Conservation (phyloP, 1,140 invertebrate genomes). For the Diorhabda elongata region DNA sequence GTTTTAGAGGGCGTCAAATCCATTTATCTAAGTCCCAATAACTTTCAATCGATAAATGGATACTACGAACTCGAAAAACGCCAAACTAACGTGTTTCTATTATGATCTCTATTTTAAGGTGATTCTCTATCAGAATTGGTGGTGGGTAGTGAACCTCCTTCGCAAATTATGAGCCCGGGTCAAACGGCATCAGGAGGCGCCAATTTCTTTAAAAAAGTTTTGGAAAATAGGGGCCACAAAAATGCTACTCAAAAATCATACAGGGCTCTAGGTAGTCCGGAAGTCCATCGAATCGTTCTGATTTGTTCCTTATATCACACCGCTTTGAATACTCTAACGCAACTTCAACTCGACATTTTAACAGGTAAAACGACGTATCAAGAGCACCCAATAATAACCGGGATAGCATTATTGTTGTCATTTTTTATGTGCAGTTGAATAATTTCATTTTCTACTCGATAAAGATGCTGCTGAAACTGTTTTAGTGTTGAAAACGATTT, state of each 20-base stretch:
- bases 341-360: constrained; percentile 90
- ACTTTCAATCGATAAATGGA: constrained; percentile 9
- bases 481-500: no score
- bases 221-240: constrained; percentile 54
- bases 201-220: constrained; percentile 52
- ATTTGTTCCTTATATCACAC: constrained; percentile 91
- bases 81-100: no score
- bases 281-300: constrained; percentile 74
- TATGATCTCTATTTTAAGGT: constrained; percentile 38
- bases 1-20: no score
- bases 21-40: neutral
- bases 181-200: constrained; percentile 47
- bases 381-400: no score
- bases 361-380: constrained; percentile 62
- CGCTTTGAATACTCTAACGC: constrained; percentile 82
- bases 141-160: constrained; percentile 46
- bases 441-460: no score
- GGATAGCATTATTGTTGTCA: no score
- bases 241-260: constrained; percentile 59
- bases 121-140: constrained; percentile 52
- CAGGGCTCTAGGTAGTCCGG: constrained; percentile 71
- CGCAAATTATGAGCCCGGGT: constrained; percentile 31
- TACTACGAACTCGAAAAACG: neutral
- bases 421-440: no score
- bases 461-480: no score